These are phyloP conservation scores for Equus przewalskii DNA, from an alignment of 2,113 vertebrate species.

Conservation along the genomic window DNA sequence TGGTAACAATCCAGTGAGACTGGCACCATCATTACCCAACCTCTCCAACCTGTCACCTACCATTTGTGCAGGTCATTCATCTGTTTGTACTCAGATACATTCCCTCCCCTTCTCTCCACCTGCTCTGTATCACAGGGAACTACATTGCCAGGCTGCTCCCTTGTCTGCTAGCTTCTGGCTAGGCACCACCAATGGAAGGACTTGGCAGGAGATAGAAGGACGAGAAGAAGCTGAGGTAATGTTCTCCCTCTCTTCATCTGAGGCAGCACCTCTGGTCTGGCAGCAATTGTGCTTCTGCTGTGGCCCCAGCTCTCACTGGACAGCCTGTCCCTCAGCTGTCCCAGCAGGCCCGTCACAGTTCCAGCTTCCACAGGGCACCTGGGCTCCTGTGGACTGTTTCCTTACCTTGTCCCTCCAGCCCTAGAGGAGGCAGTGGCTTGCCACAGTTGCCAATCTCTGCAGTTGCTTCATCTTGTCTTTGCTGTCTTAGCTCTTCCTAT, in stretches of 20 bases:
- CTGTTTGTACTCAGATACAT: neutral
- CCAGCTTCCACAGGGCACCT: neutral
- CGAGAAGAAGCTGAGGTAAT: neutral
- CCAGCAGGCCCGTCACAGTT: neutral
- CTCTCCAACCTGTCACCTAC: neutral
- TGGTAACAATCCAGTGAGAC: neutral
- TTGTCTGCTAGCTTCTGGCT: neutral
- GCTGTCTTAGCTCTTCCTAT: neutral
- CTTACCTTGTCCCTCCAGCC: neutral
- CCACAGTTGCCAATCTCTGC: neutral
- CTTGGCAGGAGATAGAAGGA: neutral
- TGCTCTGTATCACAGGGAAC: neutral
- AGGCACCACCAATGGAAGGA: neutral
- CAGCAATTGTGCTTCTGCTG: neutral
- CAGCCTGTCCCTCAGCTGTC: neutral
- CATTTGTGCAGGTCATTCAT: neutral
- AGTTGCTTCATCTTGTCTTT: neutral
- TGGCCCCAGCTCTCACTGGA: neutral
- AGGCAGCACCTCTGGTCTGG: neutral
- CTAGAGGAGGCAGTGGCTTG: neutral
- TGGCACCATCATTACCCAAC: too few species aligned
- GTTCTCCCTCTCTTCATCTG: neutral
- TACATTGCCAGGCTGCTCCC: neutral
- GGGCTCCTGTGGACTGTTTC: neutral
- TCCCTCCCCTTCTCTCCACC: neutral